Evolutionary conservation across 2,797 vertebrate genomes (phyloP).

Genomic region (Manis pentadactyla): DNA sequence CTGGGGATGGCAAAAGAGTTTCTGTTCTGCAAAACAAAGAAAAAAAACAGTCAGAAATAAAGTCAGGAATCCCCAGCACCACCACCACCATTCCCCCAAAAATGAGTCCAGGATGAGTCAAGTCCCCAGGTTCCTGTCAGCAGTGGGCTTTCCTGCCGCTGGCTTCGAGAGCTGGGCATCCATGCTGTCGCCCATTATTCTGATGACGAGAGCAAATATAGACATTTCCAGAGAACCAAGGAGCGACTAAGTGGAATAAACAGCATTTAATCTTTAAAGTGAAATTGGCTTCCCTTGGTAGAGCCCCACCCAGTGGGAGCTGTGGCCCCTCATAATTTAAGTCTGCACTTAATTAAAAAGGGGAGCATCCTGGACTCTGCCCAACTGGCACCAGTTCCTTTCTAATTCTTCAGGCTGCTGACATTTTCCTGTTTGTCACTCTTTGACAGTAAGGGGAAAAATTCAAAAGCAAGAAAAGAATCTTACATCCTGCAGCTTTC

Average conservation of each 20-base stretch:
- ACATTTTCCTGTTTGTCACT: conserved; percentile 60
- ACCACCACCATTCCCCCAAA: too few relatives aligned
- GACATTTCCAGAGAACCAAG: conserved; percentile 40
- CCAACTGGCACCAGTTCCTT: conserved; percentile 67
- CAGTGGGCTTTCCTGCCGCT: not conserved
- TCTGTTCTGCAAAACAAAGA: not conserved
- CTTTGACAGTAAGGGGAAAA: conserved; percentile 31
- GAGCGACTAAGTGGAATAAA: conserved; percentile 18
- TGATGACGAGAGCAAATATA: conserved; percentile 74
- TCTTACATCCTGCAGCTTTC: not conserved
- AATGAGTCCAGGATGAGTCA: not conserved
- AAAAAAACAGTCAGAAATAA: not conserved
- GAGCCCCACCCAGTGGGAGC: conserved; percentile 53
- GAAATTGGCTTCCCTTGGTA: conserved; percentile 31
- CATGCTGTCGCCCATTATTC: not conserved
- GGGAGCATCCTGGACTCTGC: conserved; percentile 60
- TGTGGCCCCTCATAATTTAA: conserved; percentile 71
- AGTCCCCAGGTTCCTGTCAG: not conserved
- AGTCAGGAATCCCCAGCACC: not conserved
- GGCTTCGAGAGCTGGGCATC: not conserved
- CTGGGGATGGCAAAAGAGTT: not conserved
- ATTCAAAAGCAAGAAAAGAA: not conserved
- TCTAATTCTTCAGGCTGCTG: conserved; percentile 35
- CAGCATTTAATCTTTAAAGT: conserved; percentile 33
- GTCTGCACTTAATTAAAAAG: conserved; percentile 77